These are phyloP conservation scores for Alethe diademata DNA, from an alignment of 2,113 vertebrate species.

Conservation along the genomic window DNA sequence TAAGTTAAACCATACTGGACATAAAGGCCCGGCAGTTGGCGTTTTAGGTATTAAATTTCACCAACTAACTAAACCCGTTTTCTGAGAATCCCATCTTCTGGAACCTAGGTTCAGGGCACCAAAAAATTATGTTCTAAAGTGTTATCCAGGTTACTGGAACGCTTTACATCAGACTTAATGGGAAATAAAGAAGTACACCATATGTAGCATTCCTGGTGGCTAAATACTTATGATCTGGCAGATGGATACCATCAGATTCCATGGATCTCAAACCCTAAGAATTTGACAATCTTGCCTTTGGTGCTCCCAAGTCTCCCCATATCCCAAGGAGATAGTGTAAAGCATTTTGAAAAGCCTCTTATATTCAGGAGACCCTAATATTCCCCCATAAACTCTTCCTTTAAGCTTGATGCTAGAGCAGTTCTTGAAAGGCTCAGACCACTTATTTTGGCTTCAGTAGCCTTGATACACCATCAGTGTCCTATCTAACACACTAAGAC, in stretches of 20 bases:
- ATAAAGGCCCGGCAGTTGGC: conserved; percentile 75
- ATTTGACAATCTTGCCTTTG: not conserved
- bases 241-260: not conserved
- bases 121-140: conserved; percentile 54
- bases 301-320: not conserved
- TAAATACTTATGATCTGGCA: conserved; percentile 28
- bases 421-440: not conserved
- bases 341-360: not conserved
- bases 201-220: conserved; percentile 41
- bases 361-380: not conserved
- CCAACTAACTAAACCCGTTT: conserved; percentile 75
- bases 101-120: conserved; percentile 59
- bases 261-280: not conserved
- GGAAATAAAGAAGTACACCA: conserved; percentile 46
- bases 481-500: not conserved
- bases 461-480: not conserved
- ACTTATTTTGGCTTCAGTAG: not conserved
- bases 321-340: not conserved
- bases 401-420: not conserved
- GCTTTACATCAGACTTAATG: conserved; percentile 52
- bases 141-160: conserved; percentile 58
- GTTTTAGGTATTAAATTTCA: conserved; percentile 69
- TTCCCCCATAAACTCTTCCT: not conserved
- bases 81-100: conserved; percentile 65
- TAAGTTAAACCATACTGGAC: conserved; percentile 77